Conservation (phyloP, 2,888 invertebrate genomes). For the Drosophila testacea region DNA sequence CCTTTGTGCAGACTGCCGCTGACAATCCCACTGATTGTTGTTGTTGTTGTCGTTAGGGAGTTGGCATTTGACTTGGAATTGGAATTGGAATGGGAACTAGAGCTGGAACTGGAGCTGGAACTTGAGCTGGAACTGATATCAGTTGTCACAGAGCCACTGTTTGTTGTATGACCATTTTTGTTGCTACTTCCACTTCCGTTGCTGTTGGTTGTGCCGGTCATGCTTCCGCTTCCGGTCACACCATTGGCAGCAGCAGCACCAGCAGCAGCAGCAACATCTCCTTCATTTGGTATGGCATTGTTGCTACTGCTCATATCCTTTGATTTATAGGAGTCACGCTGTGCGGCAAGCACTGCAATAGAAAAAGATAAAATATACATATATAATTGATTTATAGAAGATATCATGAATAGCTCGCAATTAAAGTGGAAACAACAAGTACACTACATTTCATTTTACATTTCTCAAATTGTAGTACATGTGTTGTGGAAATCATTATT, state of each 20-base stretch:
- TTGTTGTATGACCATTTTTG: slow-evolving; percentile 58
- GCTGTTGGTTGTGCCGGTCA: slow-evolving; percentile 48
- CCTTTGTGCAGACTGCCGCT: slow-evolving; percentile 71
- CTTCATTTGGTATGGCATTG: slow-evolving; percentile 74
- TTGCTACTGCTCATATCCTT: slow-evolving; percentile 82
- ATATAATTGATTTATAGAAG: slow-evolving; percentile 8
- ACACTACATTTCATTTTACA: slow-evolving; percentile 21
- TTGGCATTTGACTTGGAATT: slow-evolving; percentile 23
- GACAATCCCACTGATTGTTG: slow-evolving; percentile 53
- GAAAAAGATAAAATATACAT: not conserved
- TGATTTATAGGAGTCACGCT: slow-evolving; percentile 83
- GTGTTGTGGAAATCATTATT: slow-evolving; percentile 48
- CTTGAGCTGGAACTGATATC: slow-evolving; percentile 53
- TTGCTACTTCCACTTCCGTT: slow-evolving; percentile 71
- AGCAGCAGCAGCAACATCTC: slow-evolving; percentile 42
- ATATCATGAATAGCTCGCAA: slow-evolving; percentile 2
- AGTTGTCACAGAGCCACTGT: slow-evolving; percentile 55
- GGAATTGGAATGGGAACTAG: slow-evolving; percentile 27
- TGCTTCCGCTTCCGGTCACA: slow-evolving; percentile 66
- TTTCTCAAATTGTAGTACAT: slow-evolving; percentile 18
- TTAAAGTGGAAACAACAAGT: slow-evolving; percentile 9
- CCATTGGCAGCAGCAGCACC: slow-evolving; percentile 40
- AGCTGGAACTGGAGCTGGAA: slow-evolving; percentile 27
- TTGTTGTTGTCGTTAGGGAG: slow-evolving; percentile 22
- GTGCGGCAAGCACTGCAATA: slow-evolving; percentile 82